A percentile compares a stretch with the other conserved stretches of the same genome.
These are phyloP conservation scores for Uropetala carovei DNA, from an alignment of 2,888 invertebrate species.

Conservation along the genomic window DNA sequence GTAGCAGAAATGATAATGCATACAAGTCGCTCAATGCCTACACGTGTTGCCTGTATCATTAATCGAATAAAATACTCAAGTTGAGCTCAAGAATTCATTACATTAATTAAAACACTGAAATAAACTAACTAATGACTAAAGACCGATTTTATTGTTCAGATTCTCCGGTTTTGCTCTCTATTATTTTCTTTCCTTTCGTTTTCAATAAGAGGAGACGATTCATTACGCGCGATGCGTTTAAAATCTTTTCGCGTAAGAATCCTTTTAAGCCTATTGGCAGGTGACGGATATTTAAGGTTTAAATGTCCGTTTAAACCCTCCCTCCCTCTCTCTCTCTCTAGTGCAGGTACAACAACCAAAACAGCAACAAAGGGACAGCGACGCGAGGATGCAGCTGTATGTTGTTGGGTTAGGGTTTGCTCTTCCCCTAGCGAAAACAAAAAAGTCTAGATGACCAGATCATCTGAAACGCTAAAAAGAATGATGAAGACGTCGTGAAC, in stretches of 20 bases:
- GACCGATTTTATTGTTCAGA: no score
- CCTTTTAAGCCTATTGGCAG: not conserved
- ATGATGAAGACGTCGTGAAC: not conserved
- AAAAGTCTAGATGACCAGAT: not conserved
- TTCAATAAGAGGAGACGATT: not conserved
- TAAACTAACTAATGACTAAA: no score
- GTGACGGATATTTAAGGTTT: not conserved
- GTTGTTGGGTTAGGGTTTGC: not conserved
- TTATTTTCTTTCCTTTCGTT: no score
- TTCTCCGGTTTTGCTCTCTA: no score
- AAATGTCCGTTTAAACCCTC: not conserved
- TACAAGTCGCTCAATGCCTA: no score
- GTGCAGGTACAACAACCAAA: not conserved
- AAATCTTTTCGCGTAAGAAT: not conserved
- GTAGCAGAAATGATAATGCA: no score
- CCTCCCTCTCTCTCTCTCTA: not conserved
- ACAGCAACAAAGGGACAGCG: not conserved
- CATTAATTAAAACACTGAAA: no score
- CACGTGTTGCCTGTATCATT: no score
- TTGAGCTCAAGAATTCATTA: no score
- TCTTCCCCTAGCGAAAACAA: not conserved
- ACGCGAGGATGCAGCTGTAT: not conserved
- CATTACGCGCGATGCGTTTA: not conserved
- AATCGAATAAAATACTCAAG: no score
- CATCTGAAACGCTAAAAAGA: not conserved